phyloP scores from a whole-genome alignment of 2,888 invertebrate species.

The Sipunculus nudus region DNA sequence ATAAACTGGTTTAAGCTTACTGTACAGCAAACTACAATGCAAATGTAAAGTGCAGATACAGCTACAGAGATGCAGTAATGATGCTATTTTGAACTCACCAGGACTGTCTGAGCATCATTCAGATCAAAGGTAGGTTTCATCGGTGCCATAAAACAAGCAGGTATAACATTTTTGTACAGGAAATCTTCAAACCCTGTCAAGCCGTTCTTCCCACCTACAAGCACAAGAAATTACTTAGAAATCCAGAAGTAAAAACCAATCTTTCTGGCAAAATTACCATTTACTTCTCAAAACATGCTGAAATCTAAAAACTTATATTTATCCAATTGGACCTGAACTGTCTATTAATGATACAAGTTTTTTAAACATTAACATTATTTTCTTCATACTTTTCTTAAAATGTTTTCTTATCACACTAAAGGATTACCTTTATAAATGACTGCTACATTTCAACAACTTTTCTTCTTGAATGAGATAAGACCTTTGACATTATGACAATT shows the following conservation, averaged over 20 bases:
- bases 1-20: neutral
- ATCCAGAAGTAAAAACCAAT: slow-evolving; percentile 1
- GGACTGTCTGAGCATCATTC: slow-evolving; percentile 69
- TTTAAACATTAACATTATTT: too few relatives aligned
- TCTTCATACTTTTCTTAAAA: too few relatives aligned
- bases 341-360: too few relatives aligned
- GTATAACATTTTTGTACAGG: slow-evolving; percentile 69
- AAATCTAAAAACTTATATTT: too few relatives aligned
- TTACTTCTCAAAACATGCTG: too few relatives aligned
- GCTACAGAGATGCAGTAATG: neutral
- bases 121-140: slow-evolving; percentile 69
- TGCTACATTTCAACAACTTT: too few relatives aligned
- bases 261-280: too few relatives aligned
- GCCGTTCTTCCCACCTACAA: slow-evolving; percentile 63
- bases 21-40: neutral
- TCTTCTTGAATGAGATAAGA: too few relatives aligned
- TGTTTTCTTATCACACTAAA: too few relatives aligned
- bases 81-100: slow-evolving; percentile 44
- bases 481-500: too few relatives aligned
- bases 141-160: slow-evolving; percentile 70
- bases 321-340: too few relatives aligned
- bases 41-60: neutral
- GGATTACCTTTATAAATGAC: too few relatives aligned
- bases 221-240: slow-evolving; percentile 17
- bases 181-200: slow-evolving; percentile 68